phyloP scores from a whole-genome alignment of 2,888 invertebrate species.

The Microctonus hyperodae region DNA sequence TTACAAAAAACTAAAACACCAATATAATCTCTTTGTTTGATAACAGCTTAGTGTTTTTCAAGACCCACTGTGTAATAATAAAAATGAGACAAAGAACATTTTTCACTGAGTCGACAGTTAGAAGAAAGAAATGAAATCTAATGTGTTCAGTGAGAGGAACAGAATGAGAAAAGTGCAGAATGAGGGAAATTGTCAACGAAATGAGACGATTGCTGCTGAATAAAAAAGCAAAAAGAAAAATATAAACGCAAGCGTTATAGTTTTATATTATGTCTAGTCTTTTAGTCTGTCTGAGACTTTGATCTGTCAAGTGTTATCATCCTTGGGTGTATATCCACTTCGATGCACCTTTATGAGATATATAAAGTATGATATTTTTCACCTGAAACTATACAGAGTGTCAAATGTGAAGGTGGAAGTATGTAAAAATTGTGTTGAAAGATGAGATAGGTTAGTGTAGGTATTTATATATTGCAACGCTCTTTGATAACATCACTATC shows the following conservation, averaged over 20 bases:
- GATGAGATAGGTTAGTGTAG: neutral
- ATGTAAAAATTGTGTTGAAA: neutral
- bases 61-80: neutral
- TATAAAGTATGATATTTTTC: neutral
- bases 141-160: neutral
- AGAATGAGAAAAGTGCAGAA: neutral
- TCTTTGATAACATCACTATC: neutral
- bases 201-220: neutral
- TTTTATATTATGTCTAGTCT: neutral
- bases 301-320: slow-evolving; percentile 9
- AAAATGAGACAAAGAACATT: neutral
- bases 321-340: neutral
- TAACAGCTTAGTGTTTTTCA: neutral
- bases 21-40: no score
- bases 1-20: no score
- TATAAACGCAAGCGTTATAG: neutral
- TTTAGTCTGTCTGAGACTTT: neutral
- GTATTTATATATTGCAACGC: neutral
- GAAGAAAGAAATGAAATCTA: neutral
- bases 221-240: neutral
- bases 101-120: neutral
- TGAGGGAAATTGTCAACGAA: neutral
- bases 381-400: neutral
- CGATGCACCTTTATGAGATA: neutral
- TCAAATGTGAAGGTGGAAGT: neutral